Evolutionary conservation across 2,888 invertebrate species (phyloP).

Genomic region (Seira ritae): DNA sequence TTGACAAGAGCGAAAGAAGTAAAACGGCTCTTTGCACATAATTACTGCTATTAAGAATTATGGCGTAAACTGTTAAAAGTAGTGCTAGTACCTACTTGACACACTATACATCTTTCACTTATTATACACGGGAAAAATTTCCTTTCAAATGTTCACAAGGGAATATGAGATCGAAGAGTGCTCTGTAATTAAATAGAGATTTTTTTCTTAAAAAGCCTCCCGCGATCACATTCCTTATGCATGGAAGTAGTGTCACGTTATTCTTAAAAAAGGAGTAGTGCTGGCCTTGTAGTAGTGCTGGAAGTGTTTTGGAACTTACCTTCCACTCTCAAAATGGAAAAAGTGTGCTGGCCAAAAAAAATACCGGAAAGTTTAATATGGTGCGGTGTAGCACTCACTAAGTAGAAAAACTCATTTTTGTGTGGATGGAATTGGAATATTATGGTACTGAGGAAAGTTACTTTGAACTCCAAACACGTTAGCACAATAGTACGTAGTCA

Average conservation of each 20-base stretch:
- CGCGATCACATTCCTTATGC: slow-evolving; percentile 37
- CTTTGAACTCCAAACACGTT: too few relatives aligned
- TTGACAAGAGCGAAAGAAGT: slow-evolving; percentile 36
- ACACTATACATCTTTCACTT: slow-evolving; percentile 13
- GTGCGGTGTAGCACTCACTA: too few relatives aligned
- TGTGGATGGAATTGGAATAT: too few relatives aligned
- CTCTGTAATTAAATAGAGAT: slow-evolving; percentile 58
- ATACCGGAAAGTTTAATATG: not conserved
- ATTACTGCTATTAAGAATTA: slow-evolving; percentile 56
- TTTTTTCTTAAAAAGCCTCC: slow-evolving; percentile 37
- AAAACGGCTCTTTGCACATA: slow-evolving; percentile 43
- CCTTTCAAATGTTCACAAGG: too few relatives aligned
- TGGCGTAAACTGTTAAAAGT: slow-evolving; percentile 8
- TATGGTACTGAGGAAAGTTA: too few relatives aligned
- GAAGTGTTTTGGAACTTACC: not conserved
- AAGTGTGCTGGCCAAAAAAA: not conserved
- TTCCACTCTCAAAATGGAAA: not conserved
- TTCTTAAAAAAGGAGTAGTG: too few relatives aligned
- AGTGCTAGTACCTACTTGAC: slow-evolving; percentile 18
- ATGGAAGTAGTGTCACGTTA: slow-evolving; percentile 40
- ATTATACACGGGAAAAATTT: too few relatives aligned
- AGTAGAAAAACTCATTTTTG: too few relatives aligned
- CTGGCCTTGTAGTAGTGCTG: not conserved
- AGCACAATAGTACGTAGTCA: too few relatives aligned
- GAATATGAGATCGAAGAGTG: not conserved